Evolutionary conservation across 2,113 vertebrate genomes (phyloP), one percentile per base, ranked within the genome.

Genomic region (human): DNA sequence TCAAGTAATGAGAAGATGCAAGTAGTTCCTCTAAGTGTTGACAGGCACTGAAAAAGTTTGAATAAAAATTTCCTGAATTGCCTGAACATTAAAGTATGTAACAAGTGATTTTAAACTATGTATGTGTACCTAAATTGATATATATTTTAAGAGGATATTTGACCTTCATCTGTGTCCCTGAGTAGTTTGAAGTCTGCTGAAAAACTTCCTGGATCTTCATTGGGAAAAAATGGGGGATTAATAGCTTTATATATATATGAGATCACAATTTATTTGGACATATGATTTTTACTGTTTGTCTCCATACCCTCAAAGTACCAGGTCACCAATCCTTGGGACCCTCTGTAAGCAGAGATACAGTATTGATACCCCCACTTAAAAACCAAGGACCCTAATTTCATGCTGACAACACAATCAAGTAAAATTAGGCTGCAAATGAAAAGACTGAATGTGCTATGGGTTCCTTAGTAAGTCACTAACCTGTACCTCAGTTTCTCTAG

Each of bases 131-230:
- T 93, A 94, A 92, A 85, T 76, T 30, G 87, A 78, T 66, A 72
- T 23, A 32, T 40, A 84, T 50, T 93, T 94, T 90, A 93, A 79
- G n/a, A 32, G 80, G 45, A 81, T 76, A 88, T 64, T 66, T 94
- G 8, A 61, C 55, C 70, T 87, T n/a, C 8, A 59, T n/a, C 25
- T 95, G 45, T 4, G 50, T 82, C 35, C 75, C 72, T 90, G 16
- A 92, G 35, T 68, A 91, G 2, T 66, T 94, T 97, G 32, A 95
- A 55, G 50, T 78, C 45, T 91, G 76, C 25, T 23, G 18, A 75
- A 82, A 84, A 82, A 85, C 90, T 78, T 82, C 85, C 92, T 84
- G 23, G n/a, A n/a, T 75, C 23, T 90, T 93, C n/a, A 59, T 5
- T 86, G 27, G n/a, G 2, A 59, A 70, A 84, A 82, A 61, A 8